Base-by-base conservation (phyloP, 2,113 vertebrate species). In the Calidris pugnax region DNA sequence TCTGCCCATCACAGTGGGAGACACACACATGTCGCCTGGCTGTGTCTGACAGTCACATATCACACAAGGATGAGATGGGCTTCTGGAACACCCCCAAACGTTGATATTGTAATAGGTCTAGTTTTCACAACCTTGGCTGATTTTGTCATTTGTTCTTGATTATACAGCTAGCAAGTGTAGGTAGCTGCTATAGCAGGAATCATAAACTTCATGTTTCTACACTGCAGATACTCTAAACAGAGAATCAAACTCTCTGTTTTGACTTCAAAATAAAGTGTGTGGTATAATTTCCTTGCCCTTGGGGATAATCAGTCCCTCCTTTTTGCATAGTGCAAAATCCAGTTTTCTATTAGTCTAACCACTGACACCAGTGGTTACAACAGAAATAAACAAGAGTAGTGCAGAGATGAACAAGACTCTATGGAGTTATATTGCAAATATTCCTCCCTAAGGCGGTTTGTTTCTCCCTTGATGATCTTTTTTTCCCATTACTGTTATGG, bases 281-380 rank as follows among this genome's bases (percentile, higher is more conserved):
- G 27, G 76, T 62, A 72, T 35, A 90, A 86, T 87, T 90, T 60
- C 55, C 37, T 86, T 68, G 56, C 60, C 51, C 20, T 43, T 90
- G 47, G 33, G 68, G 51, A 63, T 72, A 93, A 81, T 41, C 51
- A 51, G 63, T 64, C 60, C 64, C 63, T 91, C n/a, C 30, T 62
- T 75, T 83, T n/a, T 4, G 1, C 64, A 78, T 67, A 26, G 37
- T 68, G 63, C 35, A 89, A 93, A 90, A 92, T 35, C 9, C 82
- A 90, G 56, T 60, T 95, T 94, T 89, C 72, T 85, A 50, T 94
- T 92, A 84, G 64, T 71, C 41, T 86, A 95, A 77, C 55, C 63
- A 95, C 76, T 77, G 89, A 67, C 76, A 86, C 30, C 37, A 92
- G 60, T 33, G 28, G 60, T 68, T 96, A 47, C 80, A 71, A 63